Evolutionary conservation across 2,888 invertebrate genomes (phyloP).

Genomic region (Fabriciana adippe): DNA sequence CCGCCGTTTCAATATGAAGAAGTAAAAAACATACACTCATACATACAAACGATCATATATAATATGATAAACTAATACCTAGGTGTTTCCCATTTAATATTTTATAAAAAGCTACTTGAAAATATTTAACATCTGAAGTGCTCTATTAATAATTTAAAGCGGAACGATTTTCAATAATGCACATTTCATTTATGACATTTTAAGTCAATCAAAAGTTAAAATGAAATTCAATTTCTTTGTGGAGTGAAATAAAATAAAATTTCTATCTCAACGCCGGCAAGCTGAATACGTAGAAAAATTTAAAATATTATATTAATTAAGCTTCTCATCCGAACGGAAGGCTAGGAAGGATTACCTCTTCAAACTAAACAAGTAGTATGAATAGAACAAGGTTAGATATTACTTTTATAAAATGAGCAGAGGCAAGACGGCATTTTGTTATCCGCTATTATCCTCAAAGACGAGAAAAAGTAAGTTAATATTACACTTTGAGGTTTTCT

Average conservation of each 20-base stretch:
- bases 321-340: not conserved
- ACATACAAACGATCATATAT: too few relatives aligned
- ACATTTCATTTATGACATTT: constrained; percentile 2
- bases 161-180: constrained; percentile 4
- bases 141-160: not conserved
- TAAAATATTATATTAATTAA: constrained; percentile 14
- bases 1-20: too few relatives aligned
- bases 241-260: constrained; percentile 2
- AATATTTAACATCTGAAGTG: too few relatives aligned
- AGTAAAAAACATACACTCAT: too few relatives aligned
- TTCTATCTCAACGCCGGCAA: not conserved
- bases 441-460: not conserved
- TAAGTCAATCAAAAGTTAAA: constrained; percentile 4
- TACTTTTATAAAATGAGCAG: constrained; percentile 3
- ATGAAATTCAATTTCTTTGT: not conserved
- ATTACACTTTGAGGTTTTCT: not conserved
- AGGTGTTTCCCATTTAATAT: too few relatives aligned
- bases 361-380: not conserved
- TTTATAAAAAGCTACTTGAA: too few relatives aligned
- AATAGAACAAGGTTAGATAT: not conserved
- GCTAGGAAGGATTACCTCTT: not conserved
- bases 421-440: not conserved
- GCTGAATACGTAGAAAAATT: not conserved
- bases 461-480: not conserved
- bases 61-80: too few relatives aligned